A percentile compares a stretch with the other conserved stretches of the same genome.
Evolutionary conservation across 1,140 invertebrate genomes (phyloP).

Genomic region (Agraylea sexmaculata): DNA sequence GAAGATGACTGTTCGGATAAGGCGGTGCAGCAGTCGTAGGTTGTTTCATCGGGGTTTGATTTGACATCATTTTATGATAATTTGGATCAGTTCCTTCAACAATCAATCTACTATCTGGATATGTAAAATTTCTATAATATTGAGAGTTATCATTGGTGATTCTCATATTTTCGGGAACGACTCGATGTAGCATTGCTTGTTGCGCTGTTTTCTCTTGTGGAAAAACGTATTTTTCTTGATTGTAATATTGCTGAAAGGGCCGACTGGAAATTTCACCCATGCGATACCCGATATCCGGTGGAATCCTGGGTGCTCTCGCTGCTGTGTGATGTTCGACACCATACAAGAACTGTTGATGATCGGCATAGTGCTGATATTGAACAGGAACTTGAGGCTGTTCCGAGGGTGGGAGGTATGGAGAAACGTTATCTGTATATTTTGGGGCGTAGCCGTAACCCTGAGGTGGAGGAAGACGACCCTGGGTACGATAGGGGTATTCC

Average conservation of each 20-base stretch:
- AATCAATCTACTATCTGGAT: no score
- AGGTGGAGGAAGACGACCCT: conserved; percentile 22
- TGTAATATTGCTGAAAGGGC: conserved; percentile 5
- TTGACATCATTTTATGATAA: no score
- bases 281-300: conserved; percentile 3
- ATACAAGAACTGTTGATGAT: no score
- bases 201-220: neutral
- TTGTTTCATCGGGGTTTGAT: no score
- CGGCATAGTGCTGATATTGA: no score
- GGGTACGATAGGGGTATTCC: conserved; percentile 28
- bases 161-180: conserved; percentile 8
- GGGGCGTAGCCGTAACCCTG: conserved; percentile 26
- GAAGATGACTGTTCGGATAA: conserved; percentile 7
- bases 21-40: no score
- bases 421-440: conserved; percentile 32
- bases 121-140: conserved; percentile 10
- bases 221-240: conserved; percentile 12
- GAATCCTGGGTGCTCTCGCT: conserved; percentile 9
- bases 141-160: conserved; percentile 14
- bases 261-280: conserved; percentile 6
- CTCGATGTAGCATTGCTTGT: conserved; percentile 6
- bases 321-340: no score
- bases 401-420: conserved; percentile 8
- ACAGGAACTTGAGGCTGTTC: no score
- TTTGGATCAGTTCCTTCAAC: no score